phyloP scores from a whole-genome alignment of 1,140 invertebrate genomes.

The Magallana gigas region DNA sequence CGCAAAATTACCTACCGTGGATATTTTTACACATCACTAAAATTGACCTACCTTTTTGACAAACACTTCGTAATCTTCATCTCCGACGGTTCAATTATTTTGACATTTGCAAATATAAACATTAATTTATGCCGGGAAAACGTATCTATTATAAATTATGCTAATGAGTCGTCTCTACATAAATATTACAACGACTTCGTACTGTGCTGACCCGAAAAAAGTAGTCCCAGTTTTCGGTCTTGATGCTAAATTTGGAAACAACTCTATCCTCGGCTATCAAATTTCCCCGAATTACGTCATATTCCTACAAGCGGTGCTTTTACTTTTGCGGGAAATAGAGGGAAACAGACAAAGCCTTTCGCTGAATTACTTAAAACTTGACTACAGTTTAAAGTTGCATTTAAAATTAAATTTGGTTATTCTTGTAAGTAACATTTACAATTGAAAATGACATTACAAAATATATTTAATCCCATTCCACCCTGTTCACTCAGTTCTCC shows the following conservation, averaged over 20 bases:
- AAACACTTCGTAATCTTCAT: neutral
- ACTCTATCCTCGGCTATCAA: neutral
- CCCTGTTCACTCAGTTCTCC: too few species aligned
- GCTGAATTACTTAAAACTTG: too few species aligned
- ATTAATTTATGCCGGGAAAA: slow-evolving; percentile 56
- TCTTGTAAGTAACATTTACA: too few species aligned
- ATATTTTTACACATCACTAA: too few species aligned
- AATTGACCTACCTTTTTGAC: neutral
- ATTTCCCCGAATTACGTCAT: slow-evolving; percentile 42
- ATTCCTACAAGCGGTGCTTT: neutral
- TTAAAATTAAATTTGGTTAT: too few species aligned
- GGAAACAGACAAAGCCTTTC: too few species aligned
- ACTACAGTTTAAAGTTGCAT: too few species aligned
- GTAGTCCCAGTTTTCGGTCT: slow-evolving; percentile 28
- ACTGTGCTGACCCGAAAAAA: slow-evolving; percentile 56
- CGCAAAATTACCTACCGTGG: neutral
- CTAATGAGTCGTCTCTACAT: slow-evolving; percentile 72
- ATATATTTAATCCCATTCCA: too few species aligned
- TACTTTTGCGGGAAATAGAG: neutral
- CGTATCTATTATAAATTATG: slow-evolving; percentile 74
- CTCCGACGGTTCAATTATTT: slow-evolving; percentile 1
- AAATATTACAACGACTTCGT: slow-evolving; percentile 69
- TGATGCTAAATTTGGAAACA: slow-evolving; percentile 42
- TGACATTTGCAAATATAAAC: slow-evolving; percentile 23
- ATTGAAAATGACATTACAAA: too few species aligned